A percentile compares a stretch with the other conserved stretches of the same genome.
These are phyloP conservation scores for Gastrophysa polygoni DNA, from an alignment of 2,888 invertebrate species.

Conservation along the genomic window DNA sequence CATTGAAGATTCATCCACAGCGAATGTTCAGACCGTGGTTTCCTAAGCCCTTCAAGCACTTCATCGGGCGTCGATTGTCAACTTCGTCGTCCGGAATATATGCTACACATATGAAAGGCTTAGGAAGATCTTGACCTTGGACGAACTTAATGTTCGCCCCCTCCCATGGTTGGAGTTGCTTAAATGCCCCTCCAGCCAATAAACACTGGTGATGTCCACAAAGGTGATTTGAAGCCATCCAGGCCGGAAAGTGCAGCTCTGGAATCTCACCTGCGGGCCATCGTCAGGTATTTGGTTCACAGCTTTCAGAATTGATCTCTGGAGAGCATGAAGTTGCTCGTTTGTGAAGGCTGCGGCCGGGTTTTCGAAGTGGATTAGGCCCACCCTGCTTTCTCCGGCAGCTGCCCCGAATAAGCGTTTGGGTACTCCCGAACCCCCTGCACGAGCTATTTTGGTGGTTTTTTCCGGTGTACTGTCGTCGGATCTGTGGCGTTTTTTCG, in stretches of 20 bases:
- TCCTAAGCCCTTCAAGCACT: too few species aligned
- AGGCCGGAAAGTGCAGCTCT: constrained; percentile 2
- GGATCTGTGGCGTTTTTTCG: too few species aligned
- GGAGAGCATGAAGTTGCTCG: too few species aligned
- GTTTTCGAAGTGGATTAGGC: neutral
- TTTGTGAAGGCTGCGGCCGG: too few species aligned
- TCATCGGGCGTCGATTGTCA: neutral
- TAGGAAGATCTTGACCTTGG: neutral
- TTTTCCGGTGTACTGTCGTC: too few species aligned
- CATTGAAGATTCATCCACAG: too few species aligned
- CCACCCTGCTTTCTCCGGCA: too few species aligned
- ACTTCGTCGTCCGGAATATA: too few species aligned
- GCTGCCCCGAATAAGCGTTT: too few species aligned
- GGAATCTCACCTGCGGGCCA: constrained; percentile 11
- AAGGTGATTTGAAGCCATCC: constrained; percentile 17
- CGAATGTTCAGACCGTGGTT: too few species aligned
- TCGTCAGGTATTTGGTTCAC: neutral
- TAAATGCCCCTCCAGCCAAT: neutral
- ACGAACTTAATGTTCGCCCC: neutral
- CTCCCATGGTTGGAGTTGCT: constrained; percentile 1
- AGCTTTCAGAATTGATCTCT: neutral
- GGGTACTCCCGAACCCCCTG: too few species aligned
- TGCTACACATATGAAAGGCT: neutral
- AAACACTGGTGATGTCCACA: neutral
- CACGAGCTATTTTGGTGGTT: too few species aligned